These are phyloP conservation scores for Lumbricus terrestris DNA, from an alignment of 2,888 invertebrate genomes.

Conservation along the genomic window DNA sequence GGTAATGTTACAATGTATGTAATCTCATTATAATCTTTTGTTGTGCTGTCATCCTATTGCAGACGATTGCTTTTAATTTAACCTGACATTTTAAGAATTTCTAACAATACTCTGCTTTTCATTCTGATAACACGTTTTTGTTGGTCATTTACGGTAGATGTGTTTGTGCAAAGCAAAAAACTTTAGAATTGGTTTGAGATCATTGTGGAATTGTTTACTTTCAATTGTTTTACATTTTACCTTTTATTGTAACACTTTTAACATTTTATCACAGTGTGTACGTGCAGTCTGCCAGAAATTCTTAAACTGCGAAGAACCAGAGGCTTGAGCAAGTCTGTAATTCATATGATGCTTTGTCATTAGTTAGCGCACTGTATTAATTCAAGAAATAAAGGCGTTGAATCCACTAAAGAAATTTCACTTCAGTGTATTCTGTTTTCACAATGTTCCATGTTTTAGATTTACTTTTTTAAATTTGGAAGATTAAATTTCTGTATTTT, in stretches of 20 bases:
- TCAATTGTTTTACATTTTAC: background rate
- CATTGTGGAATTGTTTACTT: background rate
- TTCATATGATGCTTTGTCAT: background rate
- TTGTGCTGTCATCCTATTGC: background rate
- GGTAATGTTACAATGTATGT: too few relatives aligned
- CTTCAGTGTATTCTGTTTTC: background rate
- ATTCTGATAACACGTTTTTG: too few relatives aligned
- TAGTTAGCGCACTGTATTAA: background rate
- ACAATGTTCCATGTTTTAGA: background rate
- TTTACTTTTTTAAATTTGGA: background rate
- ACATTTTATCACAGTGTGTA: background rate
- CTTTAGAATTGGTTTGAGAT: background rate
- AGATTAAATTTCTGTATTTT: background rate
- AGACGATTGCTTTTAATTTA: background rate
- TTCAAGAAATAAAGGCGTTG: background rate
- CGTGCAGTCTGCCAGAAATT: background rate
- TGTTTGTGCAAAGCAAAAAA: background rate
- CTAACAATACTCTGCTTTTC: too few relatives aligned
- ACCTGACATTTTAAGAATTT: background rate
- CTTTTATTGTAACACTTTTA: background rate
- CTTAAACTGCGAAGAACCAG: background rate
- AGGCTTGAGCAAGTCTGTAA: background rate
- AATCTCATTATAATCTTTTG: too few relatives aligned
- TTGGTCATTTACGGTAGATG: background rate
- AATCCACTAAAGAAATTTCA: background rate